Conservation (phyloP, 2,888 invertebrate genomes). For the Phortica okadai region DNA sequence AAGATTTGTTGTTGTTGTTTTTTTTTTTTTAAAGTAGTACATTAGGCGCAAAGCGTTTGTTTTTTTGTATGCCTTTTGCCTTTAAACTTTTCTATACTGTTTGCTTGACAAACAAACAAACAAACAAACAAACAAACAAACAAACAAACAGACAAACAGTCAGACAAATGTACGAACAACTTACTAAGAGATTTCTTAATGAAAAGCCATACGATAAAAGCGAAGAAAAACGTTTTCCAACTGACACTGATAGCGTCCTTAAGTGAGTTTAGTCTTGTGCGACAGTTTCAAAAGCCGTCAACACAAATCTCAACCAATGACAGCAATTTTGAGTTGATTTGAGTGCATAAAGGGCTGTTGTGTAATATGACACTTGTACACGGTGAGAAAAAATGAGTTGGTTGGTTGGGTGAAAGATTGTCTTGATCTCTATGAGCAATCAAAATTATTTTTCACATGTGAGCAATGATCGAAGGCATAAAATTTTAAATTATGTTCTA, state of each 20-base stretch:
- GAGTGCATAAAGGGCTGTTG: not conserved
- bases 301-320: constrained; percentile 17
- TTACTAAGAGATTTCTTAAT: constrained; percentile 9
- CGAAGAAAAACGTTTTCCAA: constrained; percentile 2
- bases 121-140: not conserved
- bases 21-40: constrained; percentile 17
- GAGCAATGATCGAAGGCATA: too few species aligned
- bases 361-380: not conserved
- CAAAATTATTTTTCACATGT: too few species aligned
- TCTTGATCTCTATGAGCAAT: too few species aligned
- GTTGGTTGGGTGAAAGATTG: too few species aligned
- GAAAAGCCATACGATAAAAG: constrained; percentile 11
- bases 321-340: constrained; percentile 9
- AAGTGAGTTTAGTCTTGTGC: constrained; percentile 7
- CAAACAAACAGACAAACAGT: not conserved
- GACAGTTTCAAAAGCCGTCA: not conserved
- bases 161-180: not conserved
- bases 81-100: constrained; percentile 14
- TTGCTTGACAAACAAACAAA: not conserved
- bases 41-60: constrained; percentile 5
- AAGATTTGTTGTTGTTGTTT: not conserved
- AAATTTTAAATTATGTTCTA: too few species aligned
- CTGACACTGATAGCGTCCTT: constrained; percentile 21
- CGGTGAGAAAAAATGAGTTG: not conserved
- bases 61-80: constrained; percentile 1